Percentiles rank a stretch among this genome's conserved stretches.
phyloP scores from a whole-genome alignment of 2,888 invertebrate genomes.

The Phortica magna region DNA sequence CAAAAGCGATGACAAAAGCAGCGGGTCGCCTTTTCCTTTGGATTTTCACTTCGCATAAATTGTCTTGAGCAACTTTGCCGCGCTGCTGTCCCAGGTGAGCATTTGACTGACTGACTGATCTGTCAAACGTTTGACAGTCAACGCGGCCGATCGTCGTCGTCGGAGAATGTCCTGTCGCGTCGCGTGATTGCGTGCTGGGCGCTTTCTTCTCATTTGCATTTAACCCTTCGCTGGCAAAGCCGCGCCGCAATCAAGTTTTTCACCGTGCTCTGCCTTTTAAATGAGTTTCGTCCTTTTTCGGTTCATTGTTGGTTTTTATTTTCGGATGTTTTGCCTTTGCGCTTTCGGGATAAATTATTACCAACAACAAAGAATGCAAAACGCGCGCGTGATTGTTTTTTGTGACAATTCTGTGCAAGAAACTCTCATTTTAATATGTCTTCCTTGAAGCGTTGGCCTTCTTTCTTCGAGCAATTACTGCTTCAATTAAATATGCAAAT shows the following conservation, averaged over 20 bases:
- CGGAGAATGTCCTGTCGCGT: not conserved
- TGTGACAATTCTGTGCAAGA: not conserved
- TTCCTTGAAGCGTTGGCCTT: not conserved
- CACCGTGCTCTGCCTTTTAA: not conserved
- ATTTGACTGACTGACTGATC: slow-evolving; percentile 25
- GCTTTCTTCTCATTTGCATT: slow-evolving; percentile 21
- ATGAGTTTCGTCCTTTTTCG: not conserved
- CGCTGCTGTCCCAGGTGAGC: slow-evolving; percentile 9
- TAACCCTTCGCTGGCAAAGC: not conserved
- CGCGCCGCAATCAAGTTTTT: not conserved
- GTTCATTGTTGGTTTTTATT: not conserved
- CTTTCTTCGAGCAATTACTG: slow-evolving; percentile 4
- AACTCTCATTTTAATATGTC: slow-evolving; percentile 9
- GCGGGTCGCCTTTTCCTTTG: not conserved
- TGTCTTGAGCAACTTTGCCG: not conserved
- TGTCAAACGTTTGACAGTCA: slow-evolving; percentile 25
- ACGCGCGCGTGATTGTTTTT: not conserved
- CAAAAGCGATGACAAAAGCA: not conserved
- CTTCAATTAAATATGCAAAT: slow-evolving; percentile 24
- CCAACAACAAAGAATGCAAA: slow-evolving; percentile 3
- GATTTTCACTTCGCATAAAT: not conserved
- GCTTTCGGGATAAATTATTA: slow-evolving; percentile 21
- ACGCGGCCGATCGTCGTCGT: not conserved
- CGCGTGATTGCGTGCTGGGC: not conserved
- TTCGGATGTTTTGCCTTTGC: not conserved